Evolutionary conservation across 2,113 vertebrate genomes (phyloP).

Genomic region (Notarius lentiginosus): DNA sequence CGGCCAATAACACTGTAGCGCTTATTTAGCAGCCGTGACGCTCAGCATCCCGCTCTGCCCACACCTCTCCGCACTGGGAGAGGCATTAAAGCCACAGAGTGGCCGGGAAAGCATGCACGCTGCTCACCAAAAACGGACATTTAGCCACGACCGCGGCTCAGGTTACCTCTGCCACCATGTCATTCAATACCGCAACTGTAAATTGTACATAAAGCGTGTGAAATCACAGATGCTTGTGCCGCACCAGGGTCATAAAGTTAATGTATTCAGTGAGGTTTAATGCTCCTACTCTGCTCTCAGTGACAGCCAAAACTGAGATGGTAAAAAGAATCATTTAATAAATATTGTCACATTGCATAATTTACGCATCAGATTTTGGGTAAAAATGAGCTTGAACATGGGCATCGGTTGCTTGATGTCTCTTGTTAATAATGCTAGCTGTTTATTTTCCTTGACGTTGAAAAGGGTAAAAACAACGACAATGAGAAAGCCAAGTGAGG

Average conservation of each 20-base stretch:
- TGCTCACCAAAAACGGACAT: conserved; percentile 61
- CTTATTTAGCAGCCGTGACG: conserved; percentile 72
- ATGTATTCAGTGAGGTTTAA: conserved; percentile 67
- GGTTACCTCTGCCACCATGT: conserved; percentile 70
- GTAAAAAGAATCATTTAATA: not conserved
- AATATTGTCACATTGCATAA: conserved; percentile 2
- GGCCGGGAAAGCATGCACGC: conserved; percentile 65
- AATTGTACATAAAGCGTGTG: conserved; percentile 79
- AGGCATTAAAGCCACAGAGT: conserved; percentile 68
- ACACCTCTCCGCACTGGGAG: conserved; percentile 65
- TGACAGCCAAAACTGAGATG: conserved; percentile 23
- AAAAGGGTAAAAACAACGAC: not conserved
- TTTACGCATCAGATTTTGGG: not conserved
- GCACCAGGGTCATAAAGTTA: conserved; percentile 73
- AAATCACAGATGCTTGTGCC: conserved; percentile 80
- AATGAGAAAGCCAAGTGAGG: not conserved
- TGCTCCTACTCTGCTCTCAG: conserved; percentile 8
- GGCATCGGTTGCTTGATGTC: not conserved
- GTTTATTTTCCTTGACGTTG: not conserved
- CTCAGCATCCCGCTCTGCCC: conserved; percentile 67
- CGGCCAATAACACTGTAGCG: conserved; percentile 51
- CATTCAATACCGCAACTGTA: conserved; percentile 79
- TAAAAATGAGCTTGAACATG: not conserved
- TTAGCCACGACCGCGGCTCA: conserved; percentile 70
- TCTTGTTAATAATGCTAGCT: not conserved